Percentiles rank a stretch among this genome's conserved stretches.
Conservation (phyloP, 2,888 invertebrate species). For the Lycophotia porphyrea region DNA sequence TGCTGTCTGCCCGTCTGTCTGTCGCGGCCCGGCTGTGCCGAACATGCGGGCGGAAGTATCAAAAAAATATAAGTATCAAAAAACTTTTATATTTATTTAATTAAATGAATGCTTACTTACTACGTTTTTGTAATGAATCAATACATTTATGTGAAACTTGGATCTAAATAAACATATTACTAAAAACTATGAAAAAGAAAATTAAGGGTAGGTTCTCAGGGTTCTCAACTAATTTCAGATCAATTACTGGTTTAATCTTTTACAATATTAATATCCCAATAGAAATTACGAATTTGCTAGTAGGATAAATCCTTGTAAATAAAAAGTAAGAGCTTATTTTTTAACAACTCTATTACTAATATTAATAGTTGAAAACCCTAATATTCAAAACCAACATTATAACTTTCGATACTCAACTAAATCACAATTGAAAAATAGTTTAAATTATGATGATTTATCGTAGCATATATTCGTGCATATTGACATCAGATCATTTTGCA, state of each 20-base stretch:
- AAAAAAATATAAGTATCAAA: neutral
- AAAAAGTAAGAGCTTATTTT: too few species aligned
- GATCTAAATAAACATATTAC: neutral
- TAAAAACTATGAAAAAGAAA: neutral
- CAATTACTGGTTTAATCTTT: neutral
- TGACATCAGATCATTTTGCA: neutral
- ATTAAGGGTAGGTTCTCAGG: too few species aligned
- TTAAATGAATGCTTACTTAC: constrained; percentile 26
- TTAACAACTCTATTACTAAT: neutral
- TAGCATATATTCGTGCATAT: neutral
- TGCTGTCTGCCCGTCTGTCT: neutral
- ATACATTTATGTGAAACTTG: neutral
- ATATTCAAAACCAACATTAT: neutral
- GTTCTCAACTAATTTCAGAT: constrained; percentile 18
- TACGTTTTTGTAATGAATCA: constrained; percentile 4
- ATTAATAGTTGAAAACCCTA: neutral
- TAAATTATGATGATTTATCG: neutral
- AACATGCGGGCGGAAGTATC: neutral
- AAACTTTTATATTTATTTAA: constrained; percentile 26
- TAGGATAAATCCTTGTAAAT: neutral
- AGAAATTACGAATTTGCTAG: neutral
- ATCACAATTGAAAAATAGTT: neutral
- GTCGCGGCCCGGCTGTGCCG: neutral
- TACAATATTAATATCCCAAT: neutral
- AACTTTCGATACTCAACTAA: neutral